Conservation (phyloP, 2,888 invertebrate species). For the Megastigmus dorsalis region DNA sequence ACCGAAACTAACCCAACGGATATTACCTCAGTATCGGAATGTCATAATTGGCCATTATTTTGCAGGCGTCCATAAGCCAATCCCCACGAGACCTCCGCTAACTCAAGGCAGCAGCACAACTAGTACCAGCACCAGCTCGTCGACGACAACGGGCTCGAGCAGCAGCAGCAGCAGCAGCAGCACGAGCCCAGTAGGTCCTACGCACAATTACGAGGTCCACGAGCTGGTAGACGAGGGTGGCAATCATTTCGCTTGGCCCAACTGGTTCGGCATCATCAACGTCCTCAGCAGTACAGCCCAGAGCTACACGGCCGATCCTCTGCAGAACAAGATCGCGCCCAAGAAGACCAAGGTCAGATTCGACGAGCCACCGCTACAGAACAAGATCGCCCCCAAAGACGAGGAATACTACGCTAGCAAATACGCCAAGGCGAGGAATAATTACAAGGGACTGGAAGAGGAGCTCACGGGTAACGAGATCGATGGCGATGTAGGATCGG, state of each 20-base stretch:
- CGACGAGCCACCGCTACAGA: constrained; percentile 54
- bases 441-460: constrained; percentile 6
- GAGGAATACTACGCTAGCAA: constrained; percentile 41
- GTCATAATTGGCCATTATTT: constrained; percentile 5
- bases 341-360: constrained; percentile 35
- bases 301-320: constrained; percentile 25
- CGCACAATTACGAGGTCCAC: constrained; percentile 62
- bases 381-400: constrained; percentile 60
- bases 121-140: not conserved
- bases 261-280: constrained; percentile 62
- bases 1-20: too few relatives aligned
- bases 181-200: not conserved
- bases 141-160: not conserved
- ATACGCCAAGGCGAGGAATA: constrained; percentile 45
- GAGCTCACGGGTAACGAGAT: constrained; percentile 50
- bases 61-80: constrained; percentile 12
- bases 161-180: not conserved
- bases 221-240: constrained; percentile 63
- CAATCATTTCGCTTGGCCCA: constrained; percentile 59
- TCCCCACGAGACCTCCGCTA: constrained; percentile 2
- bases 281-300: constrained; percentile 42
- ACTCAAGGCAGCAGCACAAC: not conserved
- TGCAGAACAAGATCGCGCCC: constrained; percentile 60
- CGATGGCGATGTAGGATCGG: constrained; percentile 43
- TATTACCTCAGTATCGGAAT: too few relatives aligned